Evolutionary conservation across 1,140 invertebrate species (phyloP), one percentile per base, ranked within the genome.

Genomic region (Chironomus striatipennis): DNA sequence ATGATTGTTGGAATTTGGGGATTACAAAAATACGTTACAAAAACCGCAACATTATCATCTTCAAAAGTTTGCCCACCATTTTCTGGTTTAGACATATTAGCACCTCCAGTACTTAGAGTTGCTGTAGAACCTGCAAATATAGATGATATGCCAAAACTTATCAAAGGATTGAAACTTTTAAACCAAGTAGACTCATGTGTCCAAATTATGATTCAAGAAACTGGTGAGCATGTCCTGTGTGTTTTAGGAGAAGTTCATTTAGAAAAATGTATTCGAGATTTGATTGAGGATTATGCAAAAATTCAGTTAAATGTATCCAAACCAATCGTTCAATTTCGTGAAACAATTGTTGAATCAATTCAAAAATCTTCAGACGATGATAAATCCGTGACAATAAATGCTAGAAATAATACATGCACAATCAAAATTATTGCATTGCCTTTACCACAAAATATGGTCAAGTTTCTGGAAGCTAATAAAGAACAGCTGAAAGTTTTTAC

Each of bases 211-310:
- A 85, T 97, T 10, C 94, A 97, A 84, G 93, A 98, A 79, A 97
- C 90, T 8, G 98, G 98, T 0, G 97, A 99, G 82, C 91, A 98
- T 80, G 93, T 99, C 1, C 85, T 99, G n/a, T 88, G 95, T 4
- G 98, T 97, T 0, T 93, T 97, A 8, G 98, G 98, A 0, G 97
- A 99, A 85, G 94, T 99, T 7, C 98, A 99, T 85, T 85, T 99
- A 43, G 93, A 98, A 81, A 90, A 96, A 78, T 99, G 98, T 85
- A 80, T 97, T 0, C 90, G 93, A 78, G 95, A 97, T 85, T 85
- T 99, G 9, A 87, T 87, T 78, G 84, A 85, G 72, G 88, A 90
- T 77, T 97, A 94, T 85, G 94, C 94, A 0, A 94, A 95, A 81
- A 88, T 98, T 75, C 90, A 95, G 57, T 85, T 99, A 9, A 90